These are phyloP conservation scores for Nomada ruficornis DNA, from an alignment of 2,888 invertebrate genomes.

Conservation along the genomic window DNA sequence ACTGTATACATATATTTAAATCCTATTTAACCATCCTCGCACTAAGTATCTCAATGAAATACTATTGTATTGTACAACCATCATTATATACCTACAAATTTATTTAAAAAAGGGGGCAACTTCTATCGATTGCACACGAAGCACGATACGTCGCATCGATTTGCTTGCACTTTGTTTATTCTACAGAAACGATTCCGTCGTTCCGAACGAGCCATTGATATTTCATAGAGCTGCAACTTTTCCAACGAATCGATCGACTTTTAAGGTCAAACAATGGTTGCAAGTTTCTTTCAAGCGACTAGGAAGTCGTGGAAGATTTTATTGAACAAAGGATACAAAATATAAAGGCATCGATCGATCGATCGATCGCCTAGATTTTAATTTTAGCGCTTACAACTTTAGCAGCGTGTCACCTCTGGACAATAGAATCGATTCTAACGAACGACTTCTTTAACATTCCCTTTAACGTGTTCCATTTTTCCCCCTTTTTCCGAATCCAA, in stretches of 20 bases:
- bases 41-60: background rate
- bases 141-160: constrained; percentile 16
- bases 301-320: constrained; percentile 8
- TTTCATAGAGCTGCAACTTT: background rate
- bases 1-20: background rate
- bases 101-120: constrained; percentile 17
- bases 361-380: background rate
- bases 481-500: background rate
- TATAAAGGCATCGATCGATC: background rate
- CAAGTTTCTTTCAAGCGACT: constrained; percentile 3
- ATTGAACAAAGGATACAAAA: background rate
- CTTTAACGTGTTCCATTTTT: no score
- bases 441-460: background rate
- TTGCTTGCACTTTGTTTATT: background rate
- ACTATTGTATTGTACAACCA: background rate
- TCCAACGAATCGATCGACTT: constrained; percentile 34
- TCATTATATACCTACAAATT: constrained; percentile 8
- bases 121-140: constrained; percentile 17
- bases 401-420: background rate
- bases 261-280: constrained; percentile 21
- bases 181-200: background rate
- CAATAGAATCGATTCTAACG: background rate
- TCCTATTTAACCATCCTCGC: background rate
- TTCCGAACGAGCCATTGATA: background rate
- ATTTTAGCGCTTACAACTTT: background rate